phyloP scores from a whole-genome alignment of 2,888 invertebrate genomes.

The Julus scanicus region DNA sequence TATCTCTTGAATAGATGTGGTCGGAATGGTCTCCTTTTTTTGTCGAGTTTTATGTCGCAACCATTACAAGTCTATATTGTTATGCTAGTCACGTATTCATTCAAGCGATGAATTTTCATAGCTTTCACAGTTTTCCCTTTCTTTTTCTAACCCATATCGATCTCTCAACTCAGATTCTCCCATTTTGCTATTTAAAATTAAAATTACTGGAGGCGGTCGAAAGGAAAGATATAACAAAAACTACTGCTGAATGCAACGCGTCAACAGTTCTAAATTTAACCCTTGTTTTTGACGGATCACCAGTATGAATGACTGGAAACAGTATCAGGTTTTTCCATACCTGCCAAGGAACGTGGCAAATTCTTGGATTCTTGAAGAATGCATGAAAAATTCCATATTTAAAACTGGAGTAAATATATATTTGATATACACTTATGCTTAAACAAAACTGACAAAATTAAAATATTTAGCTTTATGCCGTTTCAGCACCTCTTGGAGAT shows the following conservation, averaged over 20 bases:
- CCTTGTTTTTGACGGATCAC: neutral
- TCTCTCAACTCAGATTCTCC: neutral
- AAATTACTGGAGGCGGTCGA: constrained; percentile 27
- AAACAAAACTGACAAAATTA: no score
- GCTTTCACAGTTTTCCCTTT: neutral
- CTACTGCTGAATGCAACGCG: neutral
- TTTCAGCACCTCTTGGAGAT: no score
- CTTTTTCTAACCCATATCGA: neutral
- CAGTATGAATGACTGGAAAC: neutral
- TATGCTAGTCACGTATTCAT: neutral
- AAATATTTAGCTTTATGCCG: no score
- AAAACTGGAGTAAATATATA: no score
- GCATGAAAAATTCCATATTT: neutral
- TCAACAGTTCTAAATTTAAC: constrained; percentile 26
- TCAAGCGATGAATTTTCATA: constrained; percentile 1
- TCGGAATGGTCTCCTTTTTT: neutral
- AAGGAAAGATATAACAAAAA: neutral
- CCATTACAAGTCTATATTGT: neutral
- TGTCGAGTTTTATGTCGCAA: neutral
- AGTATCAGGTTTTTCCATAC: neutral
- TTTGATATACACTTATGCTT: no score
- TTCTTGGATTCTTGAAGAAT: no score
- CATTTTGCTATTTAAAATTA: neutral
- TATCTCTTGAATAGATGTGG: no score
- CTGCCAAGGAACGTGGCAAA: neutral